Conservation (phyloP, 2,797 vertebrate genomes). For the Paramormyrops hopkinsi region DNA sequence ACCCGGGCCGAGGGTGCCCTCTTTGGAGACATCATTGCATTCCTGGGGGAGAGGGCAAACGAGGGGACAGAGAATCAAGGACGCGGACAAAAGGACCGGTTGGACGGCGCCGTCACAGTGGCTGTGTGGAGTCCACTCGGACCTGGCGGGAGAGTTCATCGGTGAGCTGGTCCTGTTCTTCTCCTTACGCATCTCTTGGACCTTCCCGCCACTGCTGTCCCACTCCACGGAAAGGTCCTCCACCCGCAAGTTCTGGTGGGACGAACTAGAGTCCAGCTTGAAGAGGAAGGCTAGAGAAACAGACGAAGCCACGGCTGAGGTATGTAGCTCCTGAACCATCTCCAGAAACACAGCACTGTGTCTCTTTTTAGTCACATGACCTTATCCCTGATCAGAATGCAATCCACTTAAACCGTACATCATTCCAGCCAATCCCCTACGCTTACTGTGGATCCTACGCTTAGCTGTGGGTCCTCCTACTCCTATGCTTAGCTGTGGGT, state of each 20-base stretch:
- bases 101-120: neutral
- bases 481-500: too few species aligned
- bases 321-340: neutral
- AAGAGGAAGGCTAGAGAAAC: conserved; percentile 76
- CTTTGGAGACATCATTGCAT: conserved; percentile 81
- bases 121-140: neutral
- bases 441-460: neutral
- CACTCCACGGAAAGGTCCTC: conserved; percentile 87
- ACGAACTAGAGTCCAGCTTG: conserved; percentile 76
- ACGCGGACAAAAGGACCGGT: neutral
- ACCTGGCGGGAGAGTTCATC: conserved; percentile 90
- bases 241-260: conserved; percentile 91
- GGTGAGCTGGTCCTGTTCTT: conserved; percentile 83
- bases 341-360: neutral
- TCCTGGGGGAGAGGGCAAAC: conserved; percentile 51
- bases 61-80: neutral
- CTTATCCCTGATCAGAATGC: neutral
- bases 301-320: neutral
- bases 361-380: neutral
- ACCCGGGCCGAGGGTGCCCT: conserved; percentile 71
- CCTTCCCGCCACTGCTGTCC: conserved; percentile 86
- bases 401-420: neutral
- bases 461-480: neutral
- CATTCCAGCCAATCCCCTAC: neutral
- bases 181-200: conserved; percentile 90